Evolutionary conservation across 2,113 vertebrate genomes (phyloP).

Genomic region (Ovibos moschatus): DNA sequence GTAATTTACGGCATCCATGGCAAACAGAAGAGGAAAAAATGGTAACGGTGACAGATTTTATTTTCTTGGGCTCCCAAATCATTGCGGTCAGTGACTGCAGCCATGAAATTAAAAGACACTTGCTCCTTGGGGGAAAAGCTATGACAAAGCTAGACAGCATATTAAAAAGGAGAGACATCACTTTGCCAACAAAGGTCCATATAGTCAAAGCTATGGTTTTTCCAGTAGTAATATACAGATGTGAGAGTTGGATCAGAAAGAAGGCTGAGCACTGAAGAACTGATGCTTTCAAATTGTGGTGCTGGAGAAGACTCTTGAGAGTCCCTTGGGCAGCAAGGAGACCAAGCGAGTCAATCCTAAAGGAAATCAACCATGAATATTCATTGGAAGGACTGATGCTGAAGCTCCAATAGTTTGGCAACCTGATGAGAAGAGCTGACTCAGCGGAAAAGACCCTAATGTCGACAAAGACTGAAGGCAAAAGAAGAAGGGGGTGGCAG

Average conservation of each 20-base stretch:
- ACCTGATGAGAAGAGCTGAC: background rate
- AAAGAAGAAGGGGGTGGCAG: background rate
- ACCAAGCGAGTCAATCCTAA: background rate
- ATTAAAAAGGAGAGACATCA: background rate
- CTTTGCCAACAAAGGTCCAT: background rate
- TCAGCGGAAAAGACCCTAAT: background rate
- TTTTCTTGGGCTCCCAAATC: background rate
- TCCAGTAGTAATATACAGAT: background rate
- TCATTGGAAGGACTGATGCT: background rate
- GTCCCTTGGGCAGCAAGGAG: background rate
- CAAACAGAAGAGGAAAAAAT: background rate
- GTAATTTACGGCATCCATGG: background rate
- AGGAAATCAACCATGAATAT: background rate
- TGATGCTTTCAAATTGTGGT: background rate
- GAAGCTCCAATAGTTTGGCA: background rate
- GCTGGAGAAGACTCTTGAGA: background rate
- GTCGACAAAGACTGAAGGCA: background rate
- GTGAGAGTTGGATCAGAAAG: background rate
- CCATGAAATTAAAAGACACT: background rate
- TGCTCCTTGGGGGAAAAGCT: background rate
- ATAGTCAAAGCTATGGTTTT: background rate
- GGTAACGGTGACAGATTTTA: background rate
- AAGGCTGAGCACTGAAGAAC: background rate
- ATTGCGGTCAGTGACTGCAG: background rate
- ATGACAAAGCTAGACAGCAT: background rate